phyloP scores from a whole-genome alignment of 1,140 invertebrate species.

The Choristoneura fumiferana region DNA sequence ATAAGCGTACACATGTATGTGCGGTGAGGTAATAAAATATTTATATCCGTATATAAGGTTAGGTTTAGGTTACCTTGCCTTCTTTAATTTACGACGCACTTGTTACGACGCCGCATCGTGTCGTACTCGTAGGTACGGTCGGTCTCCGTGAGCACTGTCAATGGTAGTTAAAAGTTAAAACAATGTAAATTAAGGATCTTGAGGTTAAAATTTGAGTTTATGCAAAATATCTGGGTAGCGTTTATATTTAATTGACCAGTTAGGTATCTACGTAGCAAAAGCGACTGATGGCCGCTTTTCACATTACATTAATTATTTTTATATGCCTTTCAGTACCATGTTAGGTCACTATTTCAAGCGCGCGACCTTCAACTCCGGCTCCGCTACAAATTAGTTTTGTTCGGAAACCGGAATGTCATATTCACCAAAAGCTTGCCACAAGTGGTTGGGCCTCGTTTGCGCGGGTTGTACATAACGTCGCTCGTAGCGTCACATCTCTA shows the following conservation, averaged over 20 bases:
- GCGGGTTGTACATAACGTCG: neutral
- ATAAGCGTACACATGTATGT: slow-evolving; percentile 7
- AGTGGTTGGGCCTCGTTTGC: slow-evolving; percentile 3
- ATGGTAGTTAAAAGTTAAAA: too few species aligned
- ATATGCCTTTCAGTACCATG: too few species aligned
- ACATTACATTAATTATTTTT: too few species aligned
- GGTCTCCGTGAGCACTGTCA: too few species aligned
- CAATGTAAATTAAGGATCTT: too few species aligned
- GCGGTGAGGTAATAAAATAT: slow-evolving; percentile 15
- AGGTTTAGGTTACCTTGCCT: slow-evolving; percentile 1
- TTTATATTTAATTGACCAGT: too few species aligned
- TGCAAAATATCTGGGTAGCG: too few species aligned
- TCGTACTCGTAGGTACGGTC: too few species aligned
- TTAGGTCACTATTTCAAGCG: neutral
- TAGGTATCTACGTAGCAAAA: too few species aligned
- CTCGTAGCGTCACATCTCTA: slow-evolving; percentile 7
- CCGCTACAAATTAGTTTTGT: neutral
- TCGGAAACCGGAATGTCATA: neutral
- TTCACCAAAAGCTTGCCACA: neutral
- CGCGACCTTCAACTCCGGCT: neutral
- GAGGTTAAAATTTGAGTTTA: too few species aligned
- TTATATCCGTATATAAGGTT: slow-evolving; percentile 12
- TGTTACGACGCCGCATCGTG: neutral
- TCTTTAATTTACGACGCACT: slow-evolving; percentile 13
- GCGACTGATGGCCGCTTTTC: too few species aligned